A percentile compares a stretch with the other conserved stretches of the same genome.
Evolutionary conservation across 1,140 invertebrate species (phyloP).

Genomic region (Globodera ellingtonae): DNA sequence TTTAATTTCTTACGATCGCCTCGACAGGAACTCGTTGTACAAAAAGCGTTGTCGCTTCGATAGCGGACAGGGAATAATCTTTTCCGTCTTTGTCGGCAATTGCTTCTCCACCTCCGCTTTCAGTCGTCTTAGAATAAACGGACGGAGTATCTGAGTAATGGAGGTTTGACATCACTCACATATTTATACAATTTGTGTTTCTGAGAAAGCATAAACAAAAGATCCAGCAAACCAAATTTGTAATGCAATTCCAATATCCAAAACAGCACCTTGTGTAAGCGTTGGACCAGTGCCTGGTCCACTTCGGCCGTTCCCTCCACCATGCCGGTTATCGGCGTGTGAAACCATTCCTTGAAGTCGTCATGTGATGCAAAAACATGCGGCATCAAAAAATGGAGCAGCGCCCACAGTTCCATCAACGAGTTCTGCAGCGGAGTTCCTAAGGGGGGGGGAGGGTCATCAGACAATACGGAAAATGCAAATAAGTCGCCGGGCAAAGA

Average conservation of each 20-base stretch:
- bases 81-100: slow-evolving; percentile 98
- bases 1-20: slow-evolving; percentile 79
- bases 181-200: slow-evolving; percentile 1
- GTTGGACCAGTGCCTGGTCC: slow-evolving; percentile 88
- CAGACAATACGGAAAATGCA: background rate
- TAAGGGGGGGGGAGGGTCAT: background rate
- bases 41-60: slow-evolving; percentile 94
- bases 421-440: slow-evolving; percentile 95
- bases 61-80: slow-evolving; percentile 90
- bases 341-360: slow-evolving; percentile 99
- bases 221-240: background rate
- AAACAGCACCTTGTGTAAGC: slow-evolving; percentile 84
- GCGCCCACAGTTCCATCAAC: slow-evolving; percentile 97
- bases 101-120: slow-evolving; percentile 99
- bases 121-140: slow-evolving; percentile 89
- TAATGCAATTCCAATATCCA: background rate
- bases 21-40: slow-evolving; percentile 99
- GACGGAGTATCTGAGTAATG: slow-evolving; percentile 80
- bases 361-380: slow-evolving; percentile 96
- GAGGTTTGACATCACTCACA: slow-evolving; percentile 7
- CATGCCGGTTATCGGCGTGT: slow-evolving; percentile 95
- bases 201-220: background rate
- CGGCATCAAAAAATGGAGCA: slow-evolving; percentile 99
- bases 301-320: slow-evolving; percentile 93
- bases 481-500: background rate